Evolutionary conservation across 2,888 invertebrate species (phyloP).

Genomic region (Chrysotoxum bicinctum): DNA sequence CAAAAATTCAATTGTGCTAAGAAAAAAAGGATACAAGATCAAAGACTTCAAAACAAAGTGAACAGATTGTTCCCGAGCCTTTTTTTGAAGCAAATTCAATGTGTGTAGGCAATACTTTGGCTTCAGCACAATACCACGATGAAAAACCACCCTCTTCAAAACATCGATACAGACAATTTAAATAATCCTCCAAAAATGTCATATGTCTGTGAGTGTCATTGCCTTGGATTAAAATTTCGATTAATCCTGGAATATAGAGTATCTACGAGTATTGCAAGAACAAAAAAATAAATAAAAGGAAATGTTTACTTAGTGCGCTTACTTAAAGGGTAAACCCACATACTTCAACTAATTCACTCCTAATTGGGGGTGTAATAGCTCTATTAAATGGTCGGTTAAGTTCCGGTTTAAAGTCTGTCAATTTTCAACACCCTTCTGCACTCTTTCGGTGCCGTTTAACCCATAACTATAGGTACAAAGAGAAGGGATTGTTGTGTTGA

Average conservation of each 20-base stretch:
- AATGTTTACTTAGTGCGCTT: slow-evolving; percentile 22
- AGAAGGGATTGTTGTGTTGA: slow-evolving; percentile 22
- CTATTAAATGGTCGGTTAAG: slow-evolving; percentile 78
- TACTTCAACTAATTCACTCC: slow-evolving; percentile 75
- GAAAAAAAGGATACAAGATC: slow-evolving; percentile 16
- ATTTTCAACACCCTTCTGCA: slow-evolving; percentile 75
- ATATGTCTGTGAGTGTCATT: slow-evolving; percentile 65
- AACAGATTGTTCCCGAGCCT: slow-evolving; percentile 58
- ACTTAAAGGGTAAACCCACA: slow-evolving; percentile 41
- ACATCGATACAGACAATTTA: slow-evolving; percentile 59
- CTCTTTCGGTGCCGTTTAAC: not conserved
- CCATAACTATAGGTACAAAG: not conserved
- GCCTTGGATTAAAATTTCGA: slow-evolving; percentile 32
- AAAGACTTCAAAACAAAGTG: slow-evolving; percentile 50
- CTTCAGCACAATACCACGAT: slow-evolving; percentile 13
- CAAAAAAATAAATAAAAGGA: not conserved
- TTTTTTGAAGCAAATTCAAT: slow-evolving; percentile 4
- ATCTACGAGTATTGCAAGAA: not conserved
- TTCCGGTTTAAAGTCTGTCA: slow-evolving; percentile 76
- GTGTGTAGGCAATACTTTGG: not conserved
- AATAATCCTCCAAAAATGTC: slow-evolving; percentile 71
- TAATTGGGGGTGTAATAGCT: slow-evolving; percentile 81
- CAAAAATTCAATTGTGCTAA: not conserved
- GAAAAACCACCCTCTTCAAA: slow-evolving; percentile 54
- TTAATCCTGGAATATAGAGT: slow-evolving; percentile 20